These are phyloP conservation scores for Camponotus vicinus DNA, from an alignment of 1,140 invertebrate species.

Conservation along the genomic window DNA sequence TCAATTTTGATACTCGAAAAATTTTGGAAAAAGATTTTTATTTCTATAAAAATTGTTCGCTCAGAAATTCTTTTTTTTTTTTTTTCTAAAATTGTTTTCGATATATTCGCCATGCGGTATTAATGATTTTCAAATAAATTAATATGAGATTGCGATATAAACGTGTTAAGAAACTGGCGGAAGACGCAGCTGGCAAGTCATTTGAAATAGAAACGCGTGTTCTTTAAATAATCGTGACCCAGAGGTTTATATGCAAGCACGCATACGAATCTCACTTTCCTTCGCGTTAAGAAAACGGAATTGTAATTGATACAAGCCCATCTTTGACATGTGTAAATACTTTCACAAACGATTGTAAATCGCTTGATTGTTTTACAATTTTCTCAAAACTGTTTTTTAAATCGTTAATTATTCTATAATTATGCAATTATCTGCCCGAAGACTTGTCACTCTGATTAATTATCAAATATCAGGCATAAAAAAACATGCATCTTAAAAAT, in stretches of 20 bases:
- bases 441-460: neutral
- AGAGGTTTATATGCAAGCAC: conserved; percentile 79
- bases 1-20: neutral
- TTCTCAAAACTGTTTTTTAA: neutral
- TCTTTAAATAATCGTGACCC: conserved; percentile 86
- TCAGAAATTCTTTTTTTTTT: neutral
- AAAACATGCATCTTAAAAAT: neutral
- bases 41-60: neutral
- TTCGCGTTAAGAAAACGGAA: conserved; percentile 61
- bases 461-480: neutral
- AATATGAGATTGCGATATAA: conserved; percentile 64
- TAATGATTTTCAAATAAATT: conserved; percentile 45
- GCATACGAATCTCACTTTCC: conserved; percentile 57
- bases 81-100: neutral
- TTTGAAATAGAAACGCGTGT: conserved; percentile 84
- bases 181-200: conserved; percentile 83
- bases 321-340: neutral
- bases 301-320: conserved; percentile 43
- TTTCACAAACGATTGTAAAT: conserved; percentile 45
- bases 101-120: conserved; percentile 2
- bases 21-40: neutral
- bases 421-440: neutral
- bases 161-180: conserved; percentile 79
- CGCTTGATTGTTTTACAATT: neutral
- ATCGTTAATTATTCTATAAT: neutral